Conservation (phyloP, 2,113 vertebrate genomes). For the Neomonachus schauinslandi region DNA sequence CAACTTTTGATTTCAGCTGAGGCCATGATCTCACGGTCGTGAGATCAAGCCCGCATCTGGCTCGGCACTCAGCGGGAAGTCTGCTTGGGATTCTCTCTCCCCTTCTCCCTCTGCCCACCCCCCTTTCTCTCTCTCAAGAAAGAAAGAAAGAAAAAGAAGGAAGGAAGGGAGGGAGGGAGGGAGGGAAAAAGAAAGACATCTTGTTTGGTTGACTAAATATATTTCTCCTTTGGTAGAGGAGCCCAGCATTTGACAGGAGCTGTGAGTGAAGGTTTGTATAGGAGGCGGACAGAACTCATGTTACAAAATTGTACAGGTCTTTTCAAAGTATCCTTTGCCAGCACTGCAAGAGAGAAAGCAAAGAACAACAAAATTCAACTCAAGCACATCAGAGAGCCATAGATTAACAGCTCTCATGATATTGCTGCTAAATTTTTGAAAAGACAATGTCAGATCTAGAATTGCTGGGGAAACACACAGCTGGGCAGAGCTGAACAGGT, state of each 20-base stretch:
- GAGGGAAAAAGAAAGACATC: neutral
- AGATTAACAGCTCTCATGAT: constrained; percentile 76
- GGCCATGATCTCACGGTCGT: neutral
- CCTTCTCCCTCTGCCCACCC: neutral
- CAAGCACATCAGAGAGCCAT: constrained; percentile 55
- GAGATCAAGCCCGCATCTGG: neutral
- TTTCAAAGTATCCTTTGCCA: constrained; percentile 67
- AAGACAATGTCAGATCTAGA: neutral
- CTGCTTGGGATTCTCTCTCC: neutral
- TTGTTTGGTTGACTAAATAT: constrained; percentile 30
- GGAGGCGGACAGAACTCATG: constrained; percentile 19
- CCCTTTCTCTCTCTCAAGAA: neutral
- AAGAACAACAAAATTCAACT: constrained; percentile 63
- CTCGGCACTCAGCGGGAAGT: neutral
- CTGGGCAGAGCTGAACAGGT: constrained; percentile 13
- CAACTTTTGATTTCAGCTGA: neutral
- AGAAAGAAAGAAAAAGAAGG: neutral
- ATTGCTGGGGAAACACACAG: constrained; percentile 33
- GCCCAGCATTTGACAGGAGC: constrained; percentile 52
- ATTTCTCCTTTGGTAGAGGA: constrained; percentile 52
- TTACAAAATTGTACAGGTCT: constrained; percentile 59
- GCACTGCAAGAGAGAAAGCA: constrained; percentile 52
- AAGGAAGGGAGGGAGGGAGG: neutral
- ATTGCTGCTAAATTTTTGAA: constrained; percentile 56
- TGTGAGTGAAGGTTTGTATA: constrained; percentile 58